Evolutionary conservation across 2,113 vertebrate genomes (phyloP), one percentile per base, ranked within the genome.

Genomic region (Sapajus apella): DNA sequence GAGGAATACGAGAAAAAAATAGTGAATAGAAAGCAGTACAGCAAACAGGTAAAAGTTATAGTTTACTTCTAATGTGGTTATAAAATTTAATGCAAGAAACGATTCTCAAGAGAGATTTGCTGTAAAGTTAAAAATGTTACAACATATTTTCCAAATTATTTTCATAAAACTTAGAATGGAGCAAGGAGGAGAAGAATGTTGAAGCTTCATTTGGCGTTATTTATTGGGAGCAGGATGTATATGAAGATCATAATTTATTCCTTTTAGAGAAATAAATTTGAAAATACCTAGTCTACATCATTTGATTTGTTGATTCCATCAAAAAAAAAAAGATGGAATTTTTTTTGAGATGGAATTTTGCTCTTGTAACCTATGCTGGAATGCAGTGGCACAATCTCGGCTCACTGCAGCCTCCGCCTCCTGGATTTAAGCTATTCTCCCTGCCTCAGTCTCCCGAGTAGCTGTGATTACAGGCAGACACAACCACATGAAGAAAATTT

Each of bases 51-150:
- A 77, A 85, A 95, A 75, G 10, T 11, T 64, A 45, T 5, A 86
- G 27, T 20, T n/a, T 52, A 93, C 27, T 47, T 75, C 50, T 75
- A 66, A 84, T 16, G 2, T 17, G 47, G 70, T 58, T 55, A 23
- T 40, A 50, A 13, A 87, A 43, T 81, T 40, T 64, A 76, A 86
- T 21, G 30, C 77, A 47, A 93, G 25, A 83, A 90, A 43, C 27
- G 2, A 73, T 58, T 83, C 13, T 30, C 85, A 8, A n/a, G 81
- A 83, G 40, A 94, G 18, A 90, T 6, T 9, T 75, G 23, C 10
- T 70, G 64, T 32, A 23, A 77, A 35, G 21, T 80, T 94, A 45
- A 93, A 94, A 93, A 79, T 40, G 58, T 32, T 68, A 50, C 13
- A 82, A 55, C 14, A 52, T 7, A 45, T 47, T 58, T 23, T 75